Conservation (phyloP, 2,797 vertebrate genomes). For the Diceros bicornis region DNA sequence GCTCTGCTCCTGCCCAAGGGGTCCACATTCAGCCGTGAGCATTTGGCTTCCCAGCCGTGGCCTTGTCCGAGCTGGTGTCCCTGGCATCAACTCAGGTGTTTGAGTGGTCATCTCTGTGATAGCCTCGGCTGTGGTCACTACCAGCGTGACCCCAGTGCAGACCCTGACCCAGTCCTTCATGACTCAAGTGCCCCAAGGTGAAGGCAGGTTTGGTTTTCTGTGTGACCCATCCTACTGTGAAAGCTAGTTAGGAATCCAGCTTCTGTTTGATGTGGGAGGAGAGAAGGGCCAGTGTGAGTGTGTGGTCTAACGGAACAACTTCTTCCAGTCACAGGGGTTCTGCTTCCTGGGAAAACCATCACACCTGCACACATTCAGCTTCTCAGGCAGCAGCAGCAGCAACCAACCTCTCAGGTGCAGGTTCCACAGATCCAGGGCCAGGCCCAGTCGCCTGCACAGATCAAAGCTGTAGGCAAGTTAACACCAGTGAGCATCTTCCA, state of each 20-base stretch:
- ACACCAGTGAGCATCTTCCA: conserved; percentile 89
- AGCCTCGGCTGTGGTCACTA: conserved; percentile 91
- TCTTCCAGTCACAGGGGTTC: conserved; percentile 87
- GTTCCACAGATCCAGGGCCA: conserved; percentile 91
- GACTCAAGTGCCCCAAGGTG: conserved; percentile 92
- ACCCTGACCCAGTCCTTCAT: conserved; percentile 92
- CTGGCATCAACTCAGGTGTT: conserved; percentile 91
- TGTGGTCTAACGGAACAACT: background rate
- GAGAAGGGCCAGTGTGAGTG: fast-evolving
- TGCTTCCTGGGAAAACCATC: conserved; percentile 90
- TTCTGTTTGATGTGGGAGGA: fast-evolving
- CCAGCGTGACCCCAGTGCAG: conserved; percentile 91
- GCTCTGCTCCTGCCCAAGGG: conserved; percentile 87
- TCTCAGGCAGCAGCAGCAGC: conserved; percentile 88
- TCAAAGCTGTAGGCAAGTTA: conserved; percentile 93
- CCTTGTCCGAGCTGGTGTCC: conserved; percentile 91
- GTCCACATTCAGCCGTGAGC: conserved; percentile 91
- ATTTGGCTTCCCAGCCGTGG: conserved; percentile 85
- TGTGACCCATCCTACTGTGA: background rate
- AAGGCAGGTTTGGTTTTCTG: background rate
- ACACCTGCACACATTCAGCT: conserved; percentile 90
- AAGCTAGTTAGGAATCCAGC: background rate
- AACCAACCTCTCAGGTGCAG: conserved; percentile 92
- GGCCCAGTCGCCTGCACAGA: conserved; percentile 91
- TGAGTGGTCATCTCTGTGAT: conserved; percentile 92